phyloP scores from a whole-genome alignment of 2,888 invertebrate species.

The Oscheius sp. region DNA sequence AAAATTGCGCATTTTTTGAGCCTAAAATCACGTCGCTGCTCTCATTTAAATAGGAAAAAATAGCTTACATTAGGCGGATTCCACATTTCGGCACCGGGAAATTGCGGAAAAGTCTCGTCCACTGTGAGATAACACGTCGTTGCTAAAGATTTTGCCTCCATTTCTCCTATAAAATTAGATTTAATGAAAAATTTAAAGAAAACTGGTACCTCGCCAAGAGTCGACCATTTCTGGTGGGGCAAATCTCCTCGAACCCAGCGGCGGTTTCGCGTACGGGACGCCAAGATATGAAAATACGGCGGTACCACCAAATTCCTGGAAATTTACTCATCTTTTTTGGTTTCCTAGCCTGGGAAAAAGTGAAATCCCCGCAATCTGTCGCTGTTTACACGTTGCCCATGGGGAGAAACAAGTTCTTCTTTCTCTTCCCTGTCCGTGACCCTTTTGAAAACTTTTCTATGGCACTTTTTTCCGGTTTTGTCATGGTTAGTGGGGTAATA shows the following conservation, averaged over 20 bases:
- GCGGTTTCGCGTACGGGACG: conserved; percentile 70
- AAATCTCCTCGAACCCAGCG: conserved; percentile 64
- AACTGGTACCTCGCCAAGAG: conserved; percentile 39
- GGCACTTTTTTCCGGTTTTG: neutral
- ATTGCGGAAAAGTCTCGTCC: conserved; percentile 70
- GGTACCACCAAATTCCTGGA: conserved; percentile 53
- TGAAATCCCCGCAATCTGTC: too few species aligned
- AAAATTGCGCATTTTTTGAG: too few species aligned
- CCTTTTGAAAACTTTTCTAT: neutral
- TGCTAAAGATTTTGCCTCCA: conserved; percentile 59
- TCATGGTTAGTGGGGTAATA: neutral
- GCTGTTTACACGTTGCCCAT: too few species aligned
- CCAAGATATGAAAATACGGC: conserved; percentile 65
- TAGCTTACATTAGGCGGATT: conserved; percentile 87
- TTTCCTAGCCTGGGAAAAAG: too few species aligned
- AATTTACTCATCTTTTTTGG: conserved; percentile 2
- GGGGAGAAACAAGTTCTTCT: conserved; percentile 11
- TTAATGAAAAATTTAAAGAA: neutral
- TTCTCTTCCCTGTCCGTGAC: neutral
- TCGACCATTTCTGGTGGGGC: conserved; percentile 65
- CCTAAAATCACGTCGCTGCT: too few species aligned
- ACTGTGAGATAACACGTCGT: conserved; percentile 66
- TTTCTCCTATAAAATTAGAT: conserved; percentile 58
- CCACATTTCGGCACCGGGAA: conserved; percentile 88
- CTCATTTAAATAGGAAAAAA: neutral